Base-by-base conservation (phyloP, 1,140 invertebrate genomes). In the Drosophila nebulosa region DNA sequence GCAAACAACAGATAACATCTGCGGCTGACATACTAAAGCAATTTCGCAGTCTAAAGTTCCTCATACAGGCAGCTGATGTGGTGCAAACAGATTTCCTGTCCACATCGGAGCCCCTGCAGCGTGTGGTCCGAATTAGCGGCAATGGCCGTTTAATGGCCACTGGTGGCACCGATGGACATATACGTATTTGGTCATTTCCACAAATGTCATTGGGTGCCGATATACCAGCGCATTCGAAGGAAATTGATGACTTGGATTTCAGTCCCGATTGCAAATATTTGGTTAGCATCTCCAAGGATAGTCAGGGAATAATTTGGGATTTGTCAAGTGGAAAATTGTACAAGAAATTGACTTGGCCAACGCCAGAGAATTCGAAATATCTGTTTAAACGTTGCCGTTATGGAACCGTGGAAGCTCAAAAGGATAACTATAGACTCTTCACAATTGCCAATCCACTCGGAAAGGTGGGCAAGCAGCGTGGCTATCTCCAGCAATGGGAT, bases 201-300 rank as follows among this genome's bases (percentile, higher is more conserved):
- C 94, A 95, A 74, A 93, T 98, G 89, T 93, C 94, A 42, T 93
- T 95, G 80, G 73, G 94, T 16, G 93, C 93, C 76, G 94, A 96
- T 69, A 92, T 98, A 18, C 91, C 94, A 57, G 95, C 94, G 26
- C 96, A 97, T 80, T 93, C 92, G 27, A 95, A 95, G 91, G 97
- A 97, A 93, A 95, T 99, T 64, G 97, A 98, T 91, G 97, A 99
- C 91, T 89, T 99, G 36, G 97, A 98, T 92, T 96, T 99, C 89
- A 97, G 95, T 92, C 94, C 95, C 1, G 94, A 94, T 89, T 94
- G 95, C 61, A 95, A 94, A 72, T 93, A 93, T 88, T 89, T 99
- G 50, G 95, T 96, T 27, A 97, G 96, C 78, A 95, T 98, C 59
- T 96, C 96, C 0, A 97, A 98, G 92, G 98, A 99, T 92, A 96